phyloP scores from a whole-genome alignment of 2,113 vertebrate genomes.

The Protobothrops mucrosquamatus region DNA sequence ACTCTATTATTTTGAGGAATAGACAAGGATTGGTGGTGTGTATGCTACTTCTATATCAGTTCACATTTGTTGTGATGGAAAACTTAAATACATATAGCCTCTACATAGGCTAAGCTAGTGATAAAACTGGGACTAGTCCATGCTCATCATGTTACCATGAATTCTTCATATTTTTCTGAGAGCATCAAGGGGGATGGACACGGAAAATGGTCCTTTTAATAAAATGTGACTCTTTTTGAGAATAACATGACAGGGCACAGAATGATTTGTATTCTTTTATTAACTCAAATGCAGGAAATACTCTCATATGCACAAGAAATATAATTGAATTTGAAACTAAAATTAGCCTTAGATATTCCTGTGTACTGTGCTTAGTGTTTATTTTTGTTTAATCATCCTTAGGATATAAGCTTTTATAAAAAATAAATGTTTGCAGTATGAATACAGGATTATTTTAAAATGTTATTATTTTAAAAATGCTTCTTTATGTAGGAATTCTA shows the following conservation, averaged over 20 bases:
- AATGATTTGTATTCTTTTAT: not conserved
- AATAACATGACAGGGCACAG: not conserved
- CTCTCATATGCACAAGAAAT: not conserved
- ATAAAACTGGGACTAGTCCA: not conserved
- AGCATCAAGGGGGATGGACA: not conserved
- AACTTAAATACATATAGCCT: not conserved
- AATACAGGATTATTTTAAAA: not conserved
- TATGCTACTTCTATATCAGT: not conserved
- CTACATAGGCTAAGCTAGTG: not conserved
- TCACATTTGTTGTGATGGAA: not conserved
- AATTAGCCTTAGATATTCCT: not conserved
- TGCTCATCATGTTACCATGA: not conserved
- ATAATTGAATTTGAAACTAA: not conserved
- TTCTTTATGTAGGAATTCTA: not conserved
- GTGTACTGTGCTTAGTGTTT: not conserved
- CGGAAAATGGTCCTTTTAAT: not conserved
- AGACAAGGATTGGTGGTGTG: not conserved
- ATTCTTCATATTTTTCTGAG: not conserved
- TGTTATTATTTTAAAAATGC: not conserved
- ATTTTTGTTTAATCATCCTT: not conserved
- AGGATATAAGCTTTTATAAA: not conserved
- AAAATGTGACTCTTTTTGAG: not conserved
- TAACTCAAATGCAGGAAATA: not conserved
- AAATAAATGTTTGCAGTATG: not conserved
- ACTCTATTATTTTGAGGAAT: not conserved